Conservation (phyloP, 1,140 invertebrate genomes). For the Drosophila pectinifera region DNA sequence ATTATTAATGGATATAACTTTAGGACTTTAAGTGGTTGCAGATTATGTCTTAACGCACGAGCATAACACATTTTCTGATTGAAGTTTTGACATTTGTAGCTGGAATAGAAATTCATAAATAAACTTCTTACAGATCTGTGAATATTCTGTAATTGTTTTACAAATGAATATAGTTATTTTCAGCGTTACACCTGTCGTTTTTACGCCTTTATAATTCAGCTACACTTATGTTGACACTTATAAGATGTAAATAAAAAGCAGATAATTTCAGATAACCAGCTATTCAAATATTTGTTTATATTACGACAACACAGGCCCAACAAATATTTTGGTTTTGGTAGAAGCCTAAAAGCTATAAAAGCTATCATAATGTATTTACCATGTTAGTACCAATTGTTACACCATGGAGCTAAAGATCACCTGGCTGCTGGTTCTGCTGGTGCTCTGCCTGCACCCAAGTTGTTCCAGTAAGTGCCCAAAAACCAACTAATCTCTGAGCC, state of each 20-base stretch:
- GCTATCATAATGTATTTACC: background rate
- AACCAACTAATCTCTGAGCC: background rate
- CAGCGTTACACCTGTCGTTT: background rate
- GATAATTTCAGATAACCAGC: conserved; percentile 1
- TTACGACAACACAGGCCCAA: background rate
- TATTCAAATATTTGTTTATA: conserved; percentile 15
- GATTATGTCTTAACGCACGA: no score
- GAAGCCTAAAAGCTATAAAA: conserved; percentile 14
- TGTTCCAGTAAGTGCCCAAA: conserved; percentile 6
- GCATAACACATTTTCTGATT: no score
- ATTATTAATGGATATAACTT: conserved; percentile 20
- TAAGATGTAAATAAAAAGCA: conserved; percentile 6
- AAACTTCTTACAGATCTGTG: no score
- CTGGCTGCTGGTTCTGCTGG: conserved; percentile 1
- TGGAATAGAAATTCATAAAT: no score
- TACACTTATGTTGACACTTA: background rate
- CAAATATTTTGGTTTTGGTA: background rate
- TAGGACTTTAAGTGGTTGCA: background rate
- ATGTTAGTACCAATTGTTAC: conserved; percentile 7
- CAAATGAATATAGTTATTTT: background rate
- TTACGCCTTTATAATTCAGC: background rate
- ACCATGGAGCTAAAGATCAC: conserved; percentile 12
- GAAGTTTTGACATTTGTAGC: no score
- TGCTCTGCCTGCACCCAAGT: background rate
- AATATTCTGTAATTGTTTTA: no score